Conservation (phyloP, 1,140 invertebrate species). For the Cotesia typhae region DNA sequence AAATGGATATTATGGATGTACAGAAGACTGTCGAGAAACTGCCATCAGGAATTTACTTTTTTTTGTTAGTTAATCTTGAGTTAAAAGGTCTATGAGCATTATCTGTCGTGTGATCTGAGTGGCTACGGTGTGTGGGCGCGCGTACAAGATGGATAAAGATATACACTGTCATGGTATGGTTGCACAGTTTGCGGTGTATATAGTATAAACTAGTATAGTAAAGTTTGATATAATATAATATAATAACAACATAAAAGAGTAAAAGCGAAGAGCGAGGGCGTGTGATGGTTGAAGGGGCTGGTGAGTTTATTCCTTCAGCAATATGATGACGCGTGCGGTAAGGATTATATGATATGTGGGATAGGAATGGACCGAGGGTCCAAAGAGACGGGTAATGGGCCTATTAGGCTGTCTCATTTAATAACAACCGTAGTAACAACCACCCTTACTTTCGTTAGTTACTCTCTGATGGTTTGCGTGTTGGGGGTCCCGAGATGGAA, state of each 20-base stretch:
- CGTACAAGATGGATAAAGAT: slow-evolving; percentile 46
- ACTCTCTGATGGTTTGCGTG: slow-evolving; percentile 34
- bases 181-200: no score
- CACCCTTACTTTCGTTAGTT: slow-evolving; percentile 60
- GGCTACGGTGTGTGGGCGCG: slow-evolving; percentile 26
- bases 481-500: slow-evolving; percentile 37
- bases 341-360: slow-evolving; percentile 63
- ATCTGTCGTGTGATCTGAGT: slow-evolving; percentile 32
- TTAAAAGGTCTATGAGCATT: slow-evolving; percentile 17
- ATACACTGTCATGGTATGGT: slow-evolving; percentile 30
- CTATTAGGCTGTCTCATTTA: slow-evolving; percentile 68
- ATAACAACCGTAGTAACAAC: slow-evolving; percentile 63
- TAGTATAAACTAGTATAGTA: slow-evolving; percentile 27
- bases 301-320: no score
- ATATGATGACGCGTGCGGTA: slow-evolving; percentile 54
- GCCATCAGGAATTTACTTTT: slow-evolving; percentile 12
- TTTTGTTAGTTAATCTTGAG: slow-evolving; percentile 23
- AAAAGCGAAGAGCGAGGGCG: slow-evolving; percentile 38
- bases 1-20: not conserved
- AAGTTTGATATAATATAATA: slow-evolving; percentile 41
- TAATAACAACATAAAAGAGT: no score
- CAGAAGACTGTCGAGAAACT: not conserved
- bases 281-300: slow-evolving; percentile 5
- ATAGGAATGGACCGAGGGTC: slow-evolving; percentile 57
- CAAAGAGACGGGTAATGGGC: slow-evolving; percentile 59